A percentile compares a stretch with the other conserved stretches of the same genome.
Conservation (phyloP, 2,797 vertebrate species). For the Pseudochromis fuscus region DNA sequence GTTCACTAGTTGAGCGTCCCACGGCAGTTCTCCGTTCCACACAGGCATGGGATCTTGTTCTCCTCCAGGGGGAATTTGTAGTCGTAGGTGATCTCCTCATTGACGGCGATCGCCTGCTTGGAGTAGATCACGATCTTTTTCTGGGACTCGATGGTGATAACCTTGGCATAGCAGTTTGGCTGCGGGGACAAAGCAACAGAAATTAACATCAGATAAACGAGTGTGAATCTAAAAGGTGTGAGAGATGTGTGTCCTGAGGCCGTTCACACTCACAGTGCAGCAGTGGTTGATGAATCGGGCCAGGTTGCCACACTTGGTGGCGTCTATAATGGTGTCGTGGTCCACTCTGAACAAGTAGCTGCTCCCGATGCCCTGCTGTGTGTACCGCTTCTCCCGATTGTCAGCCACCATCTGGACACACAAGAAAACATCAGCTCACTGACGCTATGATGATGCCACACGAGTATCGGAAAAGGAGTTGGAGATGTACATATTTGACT, state of each 20-base stretch:
- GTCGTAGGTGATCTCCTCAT: conserved; percentile 96
- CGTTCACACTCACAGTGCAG: conserved; percentile 88
- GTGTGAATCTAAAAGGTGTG: neutral
- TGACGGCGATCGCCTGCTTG: conserved; percentile 92
- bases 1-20: conserved; percentile 91
- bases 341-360: conserved; percentile 96
- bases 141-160: conserved; percentile 96
- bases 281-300: conserved; percentile 96
- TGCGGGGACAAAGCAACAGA: conserved; percentile 47
- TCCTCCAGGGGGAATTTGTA: conserved; percentile 97
- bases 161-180: conserved; percentile 97
- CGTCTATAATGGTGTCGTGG: conserved; percentile 96
- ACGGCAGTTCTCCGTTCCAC: conserved; percentile 93
- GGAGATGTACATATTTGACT: neutral
- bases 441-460: neutral
- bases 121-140: conserved; percentile 98
- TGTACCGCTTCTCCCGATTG: conserved; percentile 94
- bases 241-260: neutral
- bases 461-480: neutral
- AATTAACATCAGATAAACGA: neutral
- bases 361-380: conserved; percentile 94
- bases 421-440: conserved; percentile 1
- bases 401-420: conserved; percentile 91
- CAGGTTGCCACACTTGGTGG: conserved; percentile 94
- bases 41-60: conserved; percentile 95